Conservation (phyloP, 2,888 invertebrate species). For the Macrophya alboannulata region DNA sequence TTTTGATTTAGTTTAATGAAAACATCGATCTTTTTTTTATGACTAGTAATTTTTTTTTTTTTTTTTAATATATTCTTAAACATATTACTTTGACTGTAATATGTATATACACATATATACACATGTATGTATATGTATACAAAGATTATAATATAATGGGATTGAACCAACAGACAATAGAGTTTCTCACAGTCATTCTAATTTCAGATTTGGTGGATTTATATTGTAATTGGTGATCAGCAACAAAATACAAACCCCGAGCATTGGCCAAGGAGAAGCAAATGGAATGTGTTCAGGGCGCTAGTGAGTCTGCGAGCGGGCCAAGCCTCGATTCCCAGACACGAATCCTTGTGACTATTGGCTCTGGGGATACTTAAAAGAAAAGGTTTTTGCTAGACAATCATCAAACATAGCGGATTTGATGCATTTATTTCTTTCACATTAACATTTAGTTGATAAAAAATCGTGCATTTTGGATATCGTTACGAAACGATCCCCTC, state of each 20-base stretch:
- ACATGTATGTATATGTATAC: constrained; percentile 52
- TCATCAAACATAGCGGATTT: constrained; percentile 73
- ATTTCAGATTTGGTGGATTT: constrained; percentile 63
- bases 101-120: constrained; percentile 53
- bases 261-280: constrained; percentile 76
- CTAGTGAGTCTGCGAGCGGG: constrained; percentile 76
- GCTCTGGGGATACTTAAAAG: constrained; percentile 76
- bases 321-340: constrained; percentile 76
- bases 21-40: constrained; percentile 10
- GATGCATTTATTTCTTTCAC: constrained; percentile 70
- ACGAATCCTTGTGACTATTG: constrained; percentile 75
- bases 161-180: constrained; percentile 25
- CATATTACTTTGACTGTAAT: constrained; percentile 55
- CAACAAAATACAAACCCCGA: constrained; percentile 76
- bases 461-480: constrained; percentile 6
- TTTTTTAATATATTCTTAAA: constrained; percentile 1
- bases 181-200: constrained; percentile 45
- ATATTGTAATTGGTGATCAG: constrained; percentile 72
- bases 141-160: constrained; percentile 19
- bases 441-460: constrained; percentile 62
- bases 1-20: background rate
- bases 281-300: constrained; percentile 76
- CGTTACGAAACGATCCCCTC: constrained; percentile 19
- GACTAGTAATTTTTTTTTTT: constrained; percentile 33
- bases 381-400: constrained; percentile 75